A percentile compares a stretch with the other conserved stretches of the same genome.
These are phyloP conservation scores for Puffinus mauretanicus DNA, from an alignment of 2,113 vertebrate species.

Conservation along the genomic window DNA sequence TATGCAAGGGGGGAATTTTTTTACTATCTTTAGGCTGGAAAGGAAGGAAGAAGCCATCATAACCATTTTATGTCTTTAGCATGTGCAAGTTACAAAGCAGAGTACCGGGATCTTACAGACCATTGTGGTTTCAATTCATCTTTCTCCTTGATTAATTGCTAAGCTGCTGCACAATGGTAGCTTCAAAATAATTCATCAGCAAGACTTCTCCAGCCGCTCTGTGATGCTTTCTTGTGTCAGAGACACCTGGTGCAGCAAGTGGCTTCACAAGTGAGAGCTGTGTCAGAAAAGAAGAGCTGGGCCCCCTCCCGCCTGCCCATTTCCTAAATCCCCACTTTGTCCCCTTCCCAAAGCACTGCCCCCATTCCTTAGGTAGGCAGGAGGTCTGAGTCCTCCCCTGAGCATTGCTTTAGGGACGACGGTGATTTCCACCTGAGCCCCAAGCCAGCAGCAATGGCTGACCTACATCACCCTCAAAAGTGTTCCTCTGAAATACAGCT, in stretches of 20 bases:
- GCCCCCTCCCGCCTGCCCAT: neutral
- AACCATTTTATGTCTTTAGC: slow-evolving; percentile 3
- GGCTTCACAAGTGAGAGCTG: neutral
- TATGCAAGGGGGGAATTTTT: neutral
- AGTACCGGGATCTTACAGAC: neutral
- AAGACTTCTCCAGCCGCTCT: neutral
- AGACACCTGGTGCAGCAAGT: neutral
- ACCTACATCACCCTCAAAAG: neutral
- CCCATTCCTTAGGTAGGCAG: neutral
- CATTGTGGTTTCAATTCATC: neutral
- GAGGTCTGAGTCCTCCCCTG: neutral
- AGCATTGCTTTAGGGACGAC: neutral
- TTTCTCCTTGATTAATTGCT: slow-evolving; percentile 40
- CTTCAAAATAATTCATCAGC: slow-evolving; percentile 2
- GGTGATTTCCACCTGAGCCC: neutral
- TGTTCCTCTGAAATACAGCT: neutral
- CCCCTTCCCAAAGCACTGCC: neutral
- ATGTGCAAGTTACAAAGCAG: neutral
- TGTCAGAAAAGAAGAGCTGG: neutral
- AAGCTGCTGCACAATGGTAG: neutral
- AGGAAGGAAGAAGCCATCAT: slow-evolving; percentile 26
- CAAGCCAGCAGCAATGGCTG: neutral
- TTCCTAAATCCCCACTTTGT: neutral
- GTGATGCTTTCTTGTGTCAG: neutral
- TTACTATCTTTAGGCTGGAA: neutral